These are phyloP conservation scores for Cyphomyrmex costatus DNA, from an alignment of 1,140 invertebrate species.

Conservation along the genomic window DNA sequence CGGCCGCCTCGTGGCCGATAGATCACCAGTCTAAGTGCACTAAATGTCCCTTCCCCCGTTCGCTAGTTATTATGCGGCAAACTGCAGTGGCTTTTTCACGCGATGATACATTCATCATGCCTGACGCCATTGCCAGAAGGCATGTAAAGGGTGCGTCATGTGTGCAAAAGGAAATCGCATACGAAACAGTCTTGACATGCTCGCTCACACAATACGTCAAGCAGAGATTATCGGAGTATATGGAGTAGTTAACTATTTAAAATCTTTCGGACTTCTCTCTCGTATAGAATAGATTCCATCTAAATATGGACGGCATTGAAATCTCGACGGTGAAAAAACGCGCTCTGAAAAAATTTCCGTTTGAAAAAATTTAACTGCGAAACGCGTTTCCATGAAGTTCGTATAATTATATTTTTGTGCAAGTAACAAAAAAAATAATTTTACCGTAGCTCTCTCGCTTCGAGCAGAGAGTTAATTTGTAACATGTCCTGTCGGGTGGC, in stretches of 20 bases:
- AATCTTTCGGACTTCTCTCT: background rate
- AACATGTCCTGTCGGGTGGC: constrained; percentile 13
- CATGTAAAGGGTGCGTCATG: constrained; percentile 33
- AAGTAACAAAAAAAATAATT: constrained; percentile 25
- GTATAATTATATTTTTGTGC: constrained; percentile 22
- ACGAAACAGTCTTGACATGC: constrained; percentile 38
- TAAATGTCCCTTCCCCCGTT: constrained; percentile 76
- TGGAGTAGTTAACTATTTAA: constrained; percentile 26
- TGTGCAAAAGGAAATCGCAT: constrained; percentile 27
- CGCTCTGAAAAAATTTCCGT: constrained; percentile 6
- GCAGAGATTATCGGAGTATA: background rate
- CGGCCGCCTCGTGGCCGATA: constrained; percentile 70
- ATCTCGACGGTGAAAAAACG: constrained; percentile 9
- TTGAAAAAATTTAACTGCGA: constrained; percentile 8
- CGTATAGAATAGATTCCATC: too few relatives aligned
- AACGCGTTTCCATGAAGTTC: constrained; percentile 1
- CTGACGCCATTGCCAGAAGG: constrained; percentile 66
- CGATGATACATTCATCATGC: constrained; percentile 70
- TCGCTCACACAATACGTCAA: background rate
- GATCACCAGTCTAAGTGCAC: constrained; percentile 78
- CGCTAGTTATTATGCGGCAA: constrained; percentile 73
- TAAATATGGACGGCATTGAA: constrained; percentile 19
- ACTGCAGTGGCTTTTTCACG: constrained; percentile 68
- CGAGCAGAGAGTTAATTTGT: constrained; percentile 39
- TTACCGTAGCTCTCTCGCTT: background rate